Base-by-base conservation (phyloP, 2,113 vertebrate species). In the Ardeotis arabs region DNA sequence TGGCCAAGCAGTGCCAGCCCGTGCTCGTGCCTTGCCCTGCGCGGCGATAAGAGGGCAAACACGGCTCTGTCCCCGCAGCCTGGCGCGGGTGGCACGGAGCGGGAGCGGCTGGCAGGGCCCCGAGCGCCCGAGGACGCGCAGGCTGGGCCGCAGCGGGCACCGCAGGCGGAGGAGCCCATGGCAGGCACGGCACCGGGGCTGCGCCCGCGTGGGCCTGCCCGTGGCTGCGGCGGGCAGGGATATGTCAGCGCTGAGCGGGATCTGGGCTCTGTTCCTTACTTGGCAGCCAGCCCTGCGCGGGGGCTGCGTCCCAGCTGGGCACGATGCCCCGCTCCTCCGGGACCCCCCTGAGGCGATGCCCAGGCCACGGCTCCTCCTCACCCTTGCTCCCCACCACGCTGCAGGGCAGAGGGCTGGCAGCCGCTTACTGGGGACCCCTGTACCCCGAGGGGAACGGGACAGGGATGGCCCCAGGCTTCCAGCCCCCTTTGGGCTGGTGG, bases 271-370 rank as follows among this genome's bases (percentile, higher is more conserved):
- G 72, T 31, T 52, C 28, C 49, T 52, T 9, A 2, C 52, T 31
- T 18, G 41, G 70, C 49, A 59, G 41, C 68, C 0, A 0, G 50
- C 21, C 35, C 47, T 0, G 0, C 0, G 0, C 1, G 2, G 50
- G 31, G 16, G 27, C 31, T 11, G 6, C 2, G 0, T 1, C 3
- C 35, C 90, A 63, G 47, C 24, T 23, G 9, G 63, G 41, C 2
- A 2, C 1, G 5, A 6, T 29, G 14, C 4, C 24, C 31, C 0
- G 1, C 44, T 11, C 60, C 74, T 31, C 8, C 3, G 7, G 39
- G 28, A 22, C n/a, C 18, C 9, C 33, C 66, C 22, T 0, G 2
- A 18, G 10, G 23, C 0, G 0, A 20, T 66, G 83, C 18, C 20
- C 0, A 0, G 37, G n/a, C 37, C 37, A 4, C 1, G 3, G 35